Conservation (phyloP, 2,888 invertebrate species). For the Stenichneumon culpator region DNA sequence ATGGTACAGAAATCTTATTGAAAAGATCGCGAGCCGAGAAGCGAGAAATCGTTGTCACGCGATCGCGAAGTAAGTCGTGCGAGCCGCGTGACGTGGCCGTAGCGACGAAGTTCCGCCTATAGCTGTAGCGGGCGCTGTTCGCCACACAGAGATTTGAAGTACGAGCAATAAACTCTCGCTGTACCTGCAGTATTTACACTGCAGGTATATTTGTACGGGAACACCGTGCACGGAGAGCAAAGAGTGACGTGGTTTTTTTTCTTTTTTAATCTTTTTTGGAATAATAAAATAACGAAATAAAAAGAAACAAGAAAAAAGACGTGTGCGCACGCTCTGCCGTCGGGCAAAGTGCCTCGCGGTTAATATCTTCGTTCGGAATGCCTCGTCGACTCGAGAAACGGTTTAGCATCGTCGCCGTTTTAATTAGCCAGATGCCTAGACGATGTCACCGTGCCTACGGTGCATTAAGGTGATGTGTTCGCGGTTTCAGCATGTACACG, state of each 20-base stretch:
- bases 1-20: slow-evolving; percentile 55
- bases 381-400: slow-evolving; percentile 34
- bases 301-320: slow-evolving; percentile 36
- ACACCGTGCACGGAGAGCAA: slow-evolving; percentile 42
- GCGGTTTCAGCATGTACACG: slow-evolving; percentile 35
- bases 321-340: slow-evolving; percentile 60
- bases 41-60: slow-evolving; percentile 69
- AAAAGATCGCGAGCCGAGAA: slow-evolving; percentile 60
- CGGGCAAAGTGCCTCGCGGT: slow-evolving; percentile 55
- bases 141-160: slow-evolving; percentile 62
- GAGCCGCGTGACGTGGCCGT: slow-evolving; percentile 57
- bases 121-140: slow-evolving; percentile 29
- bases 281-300: slow-evolving; percentile 16
- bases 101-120: slow-evolving; percentile 47
- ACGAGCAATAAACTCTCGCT: slow-evolving; percentile 66
- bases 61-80: slow-evolving; percentile 67
- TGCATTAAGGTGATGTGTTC: slow-evolving; percentile 47
- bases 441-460: slow-evolving; percentile 73
- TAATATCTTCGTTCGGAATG: slow-evolving; percentile 52
- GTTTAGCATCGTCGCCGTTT: slow-evolving; percentile 73
- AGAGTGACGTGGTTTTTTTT: slow-evolving; percentile 27
- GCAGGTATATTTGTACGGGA: slow-evolving; percentile 57
- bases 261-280: slow-evolving; percentile 26
- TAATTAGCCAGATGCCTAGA: slow-evolving; percentile 80
- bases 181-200: slow-evolving; percentile 61